Conservation (phyloP, 2,113 vertebrate genomes). For the Eurypyga helias region DNA sequence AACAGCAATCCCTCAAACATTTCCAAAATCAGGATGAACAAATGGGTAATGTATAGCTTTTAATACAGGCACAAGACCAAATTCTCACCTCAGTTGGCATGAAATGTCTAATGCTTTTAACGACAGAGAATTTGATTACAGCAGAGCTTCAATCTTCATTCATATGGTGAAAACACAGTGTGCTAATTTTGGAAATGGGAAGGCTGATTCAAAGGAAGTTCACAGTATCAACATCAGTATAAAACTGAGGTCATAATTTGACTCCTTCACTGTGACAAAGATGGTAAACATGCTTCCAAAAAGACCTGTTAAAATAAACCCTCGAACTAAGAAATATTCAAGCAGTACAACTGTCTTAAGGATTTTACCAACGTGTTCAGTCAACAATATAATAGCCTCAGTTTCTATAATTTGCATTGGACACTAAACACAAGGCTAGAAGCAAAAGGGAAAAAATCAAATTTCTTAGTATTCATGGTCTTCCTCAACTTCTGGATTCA, state of each 20-base stretch:
- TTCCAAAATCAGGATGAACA: not conserved
- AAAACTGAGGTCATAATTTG: not conserved
- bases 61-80: not conserved
- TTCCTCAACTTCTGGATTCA: not conserved
- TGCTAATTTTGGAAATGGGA: not conserved
- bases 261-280: not conserved
- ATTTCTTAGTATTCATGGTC: not conserved
- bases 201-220: not conserved
- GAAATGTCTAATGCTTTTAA: not conserved
- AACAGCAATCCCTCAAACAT: not conserved
- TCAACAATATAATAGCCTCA: not conserved
- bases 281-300: not conserved
- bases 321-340: not conserved
- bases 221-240: not conserved
- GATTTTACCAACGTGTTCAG: not conserved
- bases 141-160: not conserved
- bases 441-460: not conserved
- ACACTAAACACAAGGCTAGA: not conserved
- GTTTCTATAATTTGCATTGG: not conserved
- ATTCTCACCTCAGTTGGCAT: not conserved
- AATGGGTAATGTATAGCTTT: not conserved
- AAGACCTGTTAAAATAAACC: not conserved
- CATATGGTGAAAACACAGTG: not conserved
- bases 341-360: not conserved
- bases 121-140: not conserved